Conservation (phyloP, 2,113 vertebrate genomes). For the Ailurus styani region DNA sequence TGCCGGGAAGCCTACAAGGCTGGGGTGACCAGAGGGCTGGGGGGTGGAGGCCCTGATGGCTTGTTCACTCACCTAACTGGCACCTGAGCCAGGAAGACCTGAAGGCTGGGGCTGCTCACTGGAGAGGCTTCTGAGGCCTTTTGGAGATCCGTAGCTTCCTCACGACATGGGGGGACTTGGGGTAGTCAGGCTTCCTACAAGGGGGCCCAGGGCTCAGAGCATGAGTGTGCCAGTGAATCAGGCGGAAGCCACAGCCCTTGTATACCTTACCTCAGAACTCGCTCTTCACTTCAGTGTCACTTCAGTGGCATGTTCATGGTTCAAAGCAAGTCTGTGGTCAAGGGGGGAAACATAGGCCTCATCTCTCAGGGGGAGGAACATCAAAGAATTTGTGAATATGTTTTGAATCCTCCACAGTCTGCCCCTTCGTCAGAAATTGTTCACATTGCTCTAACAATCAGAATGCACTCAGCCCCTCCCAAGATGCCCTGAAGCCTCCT, state of each 20-base stretch:
- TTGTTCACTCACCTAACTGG: neutral
- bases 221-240: neutral
- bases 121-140: neutral
- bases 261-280: neutral
- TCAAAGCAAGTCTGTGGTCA: neutral
- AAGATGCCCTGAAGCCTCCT: neutral
- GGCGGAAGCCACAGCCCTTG: neutral
- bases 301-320: neutral
- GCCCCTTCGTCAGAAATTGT: neutral
- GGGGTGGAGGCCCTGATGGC: neutral
- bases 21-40: neutral
- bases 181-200: neutral
- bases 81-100: neutral
- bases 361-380: neutral
- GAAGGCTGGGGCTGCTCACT: neutral
- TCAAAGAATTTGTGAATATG: neutral
- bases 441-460: neutral
- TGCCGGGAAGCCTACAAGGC: neutral
- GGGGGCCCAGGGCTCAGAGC: neutral
- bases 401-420: neutral
- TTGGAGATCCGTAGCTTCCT: neutral
- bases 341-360: neutral
- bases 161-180: too few species aligned
- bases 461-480: neutral
- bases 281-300: neutral